Evolutionary conservation across 2,113 vertebrate genomes (phyloP).

Genomic region (Drymodes brunneopygia): DNA sequence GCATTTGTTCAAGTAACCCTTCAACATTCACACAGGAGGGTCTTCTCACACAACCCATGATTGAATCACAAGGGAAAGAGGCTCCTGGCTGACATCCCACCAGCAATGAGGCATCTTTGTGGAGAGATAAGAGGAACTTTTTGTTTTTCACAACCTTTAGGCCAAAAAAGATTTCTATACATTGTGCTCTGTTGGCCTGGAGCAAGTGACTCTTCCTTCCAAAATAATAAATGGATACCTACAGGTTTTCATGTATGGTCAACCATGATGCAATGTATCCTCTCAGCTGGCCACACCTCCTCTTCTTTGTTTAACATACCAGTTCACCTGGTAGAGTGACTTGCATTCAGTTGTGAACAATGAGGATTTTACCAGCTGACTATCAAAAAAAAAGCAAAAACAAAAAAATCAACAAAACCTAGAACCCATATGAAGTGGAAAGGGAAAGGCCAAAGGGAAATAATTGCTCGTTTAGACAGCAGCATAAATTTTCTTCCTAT

Average conservation of each 20-base stretch:
- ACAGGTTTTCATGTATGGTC: neutral
- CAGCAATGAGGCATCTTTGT: neutral
- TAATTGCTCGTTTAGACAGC: constrained; percentile 85
- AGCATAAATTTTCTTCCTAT: constrained; percentile 94
- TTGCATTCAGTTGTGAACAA: constrained; percentile 44
- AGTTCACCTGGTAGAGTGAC: neutral
- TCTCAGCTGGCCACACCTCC: neutral
- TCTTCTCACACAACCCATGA: neutral
- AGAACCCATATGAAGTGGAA: constrained; percentile 63
- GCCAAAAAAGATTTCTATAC: neutral
- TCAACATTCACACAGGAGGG: neutral
- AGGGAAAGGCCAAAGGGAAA: constrained; percentile 82
- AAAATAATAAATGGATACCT: neutral
- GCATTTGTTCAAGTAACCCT: neutral
- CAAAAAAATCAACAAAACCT: neutral
- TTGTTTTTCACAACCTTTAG: neutral
- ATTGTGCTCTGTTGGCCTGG: neutral
- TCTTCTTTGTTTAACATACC: neutral
- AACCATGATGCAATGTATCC: neutral
- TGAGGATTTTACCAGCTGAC: constrained; percentile 46
- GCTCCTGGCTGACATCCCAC: neutral
- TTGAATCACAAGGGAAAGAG: neutral
- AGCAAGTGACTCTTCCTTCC: neutral
- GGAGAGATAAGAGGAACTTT: neutral
- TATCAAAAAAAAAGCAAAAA: neutral